Evolutionary conservation across 92 coral and sea anemone species (phyloP).

Genomic region (Porites rus): DNA sequence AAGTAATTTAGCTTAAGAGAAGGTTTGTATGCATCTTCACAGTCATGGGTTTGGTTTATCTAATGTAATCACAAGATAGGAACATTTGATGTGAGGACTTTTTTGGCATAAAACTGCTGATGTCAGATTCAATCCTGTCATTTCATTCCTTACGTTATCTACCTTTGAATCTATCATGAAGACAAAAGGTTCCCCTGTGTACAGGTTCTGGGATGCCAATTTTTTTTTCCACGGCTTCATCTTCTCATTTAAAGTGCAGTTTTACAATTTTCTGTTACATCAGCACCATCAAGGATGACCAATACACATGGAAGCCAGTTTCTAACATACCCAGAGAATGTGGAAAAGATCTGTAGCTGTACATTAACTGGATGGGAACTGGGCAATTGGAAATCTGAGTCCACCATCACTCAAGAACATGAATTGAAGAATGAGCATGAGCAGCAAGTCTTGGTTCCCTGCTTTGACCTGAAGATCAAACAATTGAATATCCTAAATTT

Average conservation of each 20-base stretch:
- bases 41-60: too few relatives aligned
- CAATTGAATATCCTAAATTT: too few relatives aligned
- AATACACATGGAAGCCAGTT: conserved; percentile 44
- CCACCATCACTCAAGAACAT: conserved; percentile 65
- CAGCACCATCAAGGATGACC: conserved; percentile 63
- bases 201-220: conserved; percentile 32
- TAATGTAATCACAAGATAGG: too few relatives aligned
- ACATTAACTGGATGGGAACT: conserved; percentile 56
- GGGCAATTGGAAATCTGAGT: conserved; percentile 59
- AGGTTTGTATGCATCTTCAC: too few relatives aligned
- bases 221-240: conserved; percentile 21
- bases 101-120: too few relatives aligned
- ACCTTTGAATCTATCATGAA: conserved; percentile 56
- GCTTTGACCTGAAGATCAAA: conserved; percentile 15
- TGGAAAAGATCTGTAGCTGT: conserved; percentile 36
- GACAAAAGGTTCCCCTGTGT: conserved; percentile 50
- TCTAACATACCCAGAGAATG: conserved; percentile 64
- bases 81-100: too few relatives aligned
- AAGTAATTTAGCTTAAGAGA: too few relatives aligned
- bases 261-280: conserved; percentile 46
- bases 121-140: too few relatives aligned
- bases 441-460: conserved; percentile 44
- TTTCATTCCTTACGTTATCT: neutral
- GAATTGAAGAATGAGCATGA: conserved; percentile 52
- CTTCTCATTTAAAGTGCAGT: conserved; percentile 45